phyloP scores from a whole-genome alignment of 2,888 invertebrate species.

The Campoplex nolae region DNA sequence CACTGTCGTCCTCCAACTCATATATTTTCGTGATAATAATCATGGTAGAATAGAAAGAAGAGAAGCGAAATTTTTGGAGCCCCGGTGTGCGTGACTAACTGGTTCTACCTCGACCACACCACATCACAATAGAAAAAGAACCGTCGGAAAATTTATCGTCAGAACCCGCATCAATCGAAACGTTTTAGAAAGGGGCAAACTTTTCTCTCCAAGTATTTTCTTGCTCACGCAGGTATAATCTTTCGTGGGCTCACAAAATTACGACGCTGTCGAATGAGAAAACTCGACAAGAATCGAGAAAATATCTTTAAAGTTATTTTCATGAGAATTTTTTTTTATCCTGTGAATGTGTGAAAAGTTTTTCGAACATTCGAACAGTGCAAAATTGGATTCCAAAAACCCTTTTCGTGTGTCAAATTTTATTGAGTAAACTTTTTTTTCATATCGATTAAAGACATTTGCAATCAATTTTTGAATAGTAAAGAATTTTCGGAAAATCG shows the following conservation, averaged over 20 bases:
- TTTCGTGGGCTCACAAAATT: not conserved
- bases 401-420: too few relatives aligned
- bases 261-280: not conserved
- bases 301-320: not conserved
- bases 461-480: too few relatives aligned
- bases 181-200: not conserved
- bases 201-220: not conserved
- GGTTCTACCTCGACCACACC: not conserved
- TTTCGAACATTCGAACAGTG: too few relatives aligned
- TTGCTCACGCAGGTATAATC: slow-evolving; percentile 2
- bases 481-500: too few relatives aligned
- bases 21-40: not conserved
- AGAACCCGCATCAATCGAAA: not conserved
- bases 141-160: not conserved
- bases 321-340: not conserved
- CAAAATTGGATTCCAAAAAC: too few relatives aligned
- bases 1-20: not conserved
- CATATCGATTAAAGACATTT: too few relatives aligned
- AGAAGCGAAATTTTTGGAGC: not conserved
- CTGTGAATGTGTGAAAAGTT: not conserved
- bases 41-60: not conserved
- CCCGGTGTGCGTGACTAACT: not conserved
- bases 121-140: not conserved
- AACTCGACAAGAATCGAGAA: too few relatives aligned
- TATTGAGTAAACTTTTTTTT: too few relatives aligned